Evolutionary conservation across 2,797 vertebrate species (phyloP).

Genomic region (Microchirus variegatus): DNA sequence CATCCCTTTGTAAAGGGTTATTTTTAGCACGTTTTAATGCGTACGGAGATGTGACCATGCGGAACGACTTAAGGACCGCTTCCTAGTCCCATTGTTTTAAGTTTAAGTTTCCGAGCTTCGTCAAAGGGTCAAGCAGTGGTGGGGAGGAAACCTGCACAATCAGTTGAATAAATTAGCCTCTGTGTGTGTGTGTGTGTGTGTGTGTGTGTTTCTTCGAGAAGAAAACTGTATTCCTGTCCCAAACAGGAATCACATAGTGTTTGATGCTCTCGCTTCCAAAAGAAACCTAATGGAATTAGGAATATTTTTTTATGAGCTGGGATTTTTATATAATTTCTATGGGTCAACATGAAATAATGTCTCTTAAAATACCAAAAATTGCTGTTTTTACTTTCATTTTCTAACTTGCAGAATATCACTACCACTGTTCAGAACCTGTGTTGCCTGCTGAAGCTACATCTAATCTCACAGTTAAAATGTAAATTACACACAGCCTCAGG

Average conservation of each 20-base stretch:
- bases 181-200: constrained; percentile 17
- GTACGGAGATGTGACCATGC: constrained; percentile 36
- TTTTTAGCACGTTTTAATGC: constrained; percentile 53
- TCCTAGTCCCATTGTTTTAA: constrained; percentile 70
- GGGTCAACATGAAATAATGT: too few relatives aligned
- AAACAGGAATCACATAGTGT: neutral
- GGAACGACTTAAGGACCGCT: constrained; percentile 22
- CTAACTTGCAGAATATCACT: neutral
- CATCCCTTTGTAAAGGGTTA: constrained; percentile 45
- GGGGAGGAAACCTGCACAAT: constrained; percentile 69
- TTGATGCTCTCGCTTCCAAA: neutral
- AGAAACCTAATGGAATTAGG: too few relatives aligned
- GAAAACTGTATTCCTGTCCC: constrained; percentile 2
- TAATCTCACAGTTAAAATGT: neutral
- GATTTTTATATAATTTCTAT: too few relatives aligned
- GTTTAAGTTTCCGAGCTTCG: constrained; percentile 32
- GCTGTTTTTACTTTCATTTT: neutral
- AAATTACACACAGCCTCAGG: constrained; percentile 2
- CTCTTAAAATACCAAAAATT: neutral
- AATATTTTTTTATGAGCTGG: too few relatives aligned
- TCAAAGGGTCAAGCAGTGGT: neutral
- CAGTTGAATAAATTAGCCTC: constrained; percentile 39
- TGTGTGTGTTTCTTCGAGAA: constrained; percentile 11
- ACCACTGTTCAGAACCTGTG: neutral
- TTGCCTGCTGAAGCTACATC: neutral